A percentile compares a stretch with the other conserved stretches of the same genome.
These are phyloP conservation scores for Gyps fulvus DNA, from an alignment of 2,113 vertebrate species.

Conservation along the genomic window DNA sequence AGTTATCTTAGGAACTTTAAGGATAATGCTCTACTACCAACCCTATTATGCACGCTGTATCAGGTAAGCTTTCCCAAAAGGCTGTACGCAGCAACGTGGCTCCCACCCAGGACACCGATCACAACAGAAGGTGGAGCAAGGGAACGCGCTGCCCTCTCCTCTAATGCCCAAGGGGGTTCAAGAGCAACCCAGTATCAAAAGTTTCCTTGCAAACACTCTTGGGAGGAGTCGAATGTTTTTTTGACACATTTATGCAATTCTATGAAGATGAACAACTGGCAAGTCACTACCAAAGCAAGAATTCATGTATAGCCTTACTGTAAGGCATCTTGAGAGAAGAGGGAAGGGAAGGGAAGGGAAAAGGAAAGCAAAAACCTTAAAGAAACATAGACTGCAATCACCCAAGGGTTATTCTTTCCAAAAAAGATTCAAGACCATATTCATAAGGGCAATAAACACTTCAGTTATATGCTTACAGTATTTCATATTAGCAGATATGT, in stretches of 20 bases:
- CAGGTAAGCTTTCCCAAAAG: neutral
- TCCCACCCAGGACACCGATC: neutral
- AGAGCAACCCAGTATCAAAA: neutral
- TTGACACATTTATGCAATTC: neutral
- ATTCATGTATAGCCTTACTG: neutral
- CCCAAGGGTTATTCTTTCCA: neutral
- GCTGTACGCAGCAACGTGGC: rapidly evolving
- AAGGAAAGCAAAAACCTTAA: neutral
- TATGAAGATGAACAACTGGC: neutral
- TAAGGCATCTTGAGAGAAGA: neutral
- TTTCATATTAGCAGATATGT: conserved; percentile 51
- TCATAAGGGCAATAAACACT: conserved; percentile 32
- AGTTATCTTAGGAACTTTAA: neutral
- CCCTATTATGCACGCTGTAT: rapidly evolving
- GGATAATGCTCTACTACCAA: neutral
- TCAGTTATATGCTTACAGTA: conserved; percentile 1
- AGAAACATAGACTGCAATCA: neutral
- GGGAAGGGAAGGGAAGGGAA: neutral
- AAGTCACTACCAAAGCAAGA: neutral
- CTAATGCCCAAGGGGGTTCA: rapidly evolving
- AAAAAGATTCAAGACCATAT: neutral
- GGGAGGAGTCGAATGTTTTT: neutral
- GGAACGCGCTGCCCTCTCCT: neutral
- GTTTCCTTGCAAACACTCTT: neutral
- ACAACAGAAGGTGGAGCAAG: neutral